phyloP scores from a whole-genome alignment of 2,113 vertebrate species.

The Chaetops frenatus region DNA sequence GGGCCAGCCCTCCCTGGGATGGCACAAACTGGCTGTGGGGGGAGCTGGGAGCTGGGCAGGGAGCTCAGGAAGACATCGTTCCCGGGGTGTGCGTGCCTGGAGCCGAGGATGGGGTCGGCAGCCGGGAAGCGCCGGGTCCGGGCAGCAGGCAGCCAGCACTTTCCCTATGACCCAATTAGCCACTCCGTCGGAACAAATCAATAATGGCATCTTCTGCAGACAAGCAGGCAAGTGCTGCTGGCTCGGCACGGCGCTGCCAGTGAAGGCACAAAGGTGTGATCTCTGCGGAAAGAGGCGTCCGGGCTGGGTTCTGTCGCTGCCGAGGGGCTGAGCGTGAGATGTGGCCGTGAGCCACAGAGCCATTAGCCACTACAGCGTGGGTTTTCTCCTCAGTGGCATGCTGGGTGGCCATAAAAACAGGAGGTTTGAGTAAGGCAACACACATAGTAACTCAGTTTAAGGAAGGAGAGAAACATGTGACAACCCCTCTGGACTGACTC shows the following conservation, averaged over 20 bases:
- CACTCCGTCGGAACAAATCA: conserved; percentile 48
- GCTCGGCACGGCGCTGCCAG: neutral
- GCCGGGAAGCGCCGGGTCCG: neutral
- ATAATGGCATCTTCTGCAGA: conserved; percentile 41
- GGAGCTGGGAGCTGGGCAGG: neutral
- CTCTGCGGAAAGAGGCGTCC: rapidly evolving
- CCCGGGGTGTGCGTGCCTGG: rapidly evolving
- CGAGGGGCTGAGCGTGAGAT: neutral
- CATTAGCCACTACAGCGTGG: rapidly evolving
- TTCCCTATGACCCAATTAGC: conserved; percentile 58
- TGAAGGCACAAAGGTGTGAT: neutral
- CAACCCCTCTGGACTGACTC: neutral
- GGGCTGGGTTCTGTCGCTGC: neutral
- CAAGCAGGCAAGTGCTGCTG: conserved; percentile 8
- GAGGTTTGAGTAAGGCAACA: neutral
- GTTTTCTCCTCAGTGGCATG: neutral
- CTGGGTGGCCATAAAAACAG: neutral
- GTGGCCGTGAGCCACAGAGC: neutral
- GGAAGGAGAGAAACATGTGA: neutral
- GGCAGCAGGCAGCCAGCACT: conserved; percentile 25
- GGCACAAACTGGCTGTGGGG: neutral
- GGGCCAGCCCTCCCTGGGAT: neutral
- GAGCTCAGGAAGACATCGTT: rapidly evolving
- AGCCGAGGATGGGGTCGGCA: neutral
- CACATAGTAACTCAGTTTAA: neutral